Evolutionary conservation across 1,140 invertebrate genomes (phyloP).

Genomic region (Bombus waltoni): DNA sequence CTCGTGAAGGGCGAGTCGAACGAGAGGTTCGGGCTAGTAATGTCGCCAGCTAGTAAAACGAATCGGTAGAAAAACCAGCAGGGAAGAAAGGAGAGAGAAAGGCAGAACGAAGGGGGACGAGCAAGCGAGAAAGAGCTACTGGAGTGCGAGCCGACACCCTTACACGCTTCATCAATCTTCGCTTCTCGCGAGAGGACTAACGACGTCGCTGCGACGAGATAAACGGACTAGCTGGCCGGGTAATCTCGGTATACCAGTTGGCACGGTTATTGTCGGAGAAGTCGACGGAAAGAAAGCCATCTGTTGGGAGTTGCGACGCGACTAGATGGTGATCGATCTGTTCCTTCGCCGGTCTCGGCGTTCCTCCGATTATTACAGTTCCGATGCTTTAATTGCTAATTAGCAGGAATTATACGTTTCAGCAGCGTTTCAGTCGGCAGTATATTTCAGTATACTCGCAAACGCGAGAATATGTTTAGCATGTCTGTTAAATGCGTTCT

Average conservation of each 20-base stretch:
- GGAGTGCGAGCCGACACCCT: slow-evolving; percentile 44
- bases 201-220: slow-evolving; percentile 60
- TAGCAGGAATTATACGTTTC: not conserved
- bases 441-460: not conserved
- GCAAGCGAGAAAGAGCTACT: not conserved
- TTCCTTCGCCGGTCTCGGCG: not conserved
- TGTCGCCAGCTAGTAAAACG: not conserved
- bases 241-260: slow-evolving; percentile 65
- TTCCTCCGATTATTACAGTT: not conserved
- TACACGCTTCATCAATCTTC: slow-evolving; percentile 69
- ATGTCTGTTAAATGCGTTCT: not conserved
- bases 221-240: slow-evolving; percentile 57
- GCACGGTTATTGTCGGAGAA: slow-evolving; percentile 58
- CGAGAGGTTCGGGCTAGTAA: slow-evolving; percentile 4
- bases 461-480: not conserved
- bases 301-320: not conserved
- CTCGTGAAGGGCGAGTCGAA: slow-evolving; percentile 23
- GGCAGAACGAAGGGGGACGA: slow-evolving; percentile 5
- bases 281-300: slow-evolving; percentile 14
- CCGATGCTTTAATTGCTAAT: slow-evolving; percentile 7
- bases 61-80: not conserved
- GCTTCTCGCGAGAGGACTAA: slow-evolving; percentile 66
- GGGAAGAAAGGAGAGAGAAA: not conserved
- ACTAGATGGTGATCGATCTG: slow-evolving; percentile 17
- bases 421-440: not conserved